Evolutionary conservation across 2,797 vertebrate genomes (phyloP), one percentile per base, ranked within the genome.

Genomic region (Phoxinus dragarum): DNA sequence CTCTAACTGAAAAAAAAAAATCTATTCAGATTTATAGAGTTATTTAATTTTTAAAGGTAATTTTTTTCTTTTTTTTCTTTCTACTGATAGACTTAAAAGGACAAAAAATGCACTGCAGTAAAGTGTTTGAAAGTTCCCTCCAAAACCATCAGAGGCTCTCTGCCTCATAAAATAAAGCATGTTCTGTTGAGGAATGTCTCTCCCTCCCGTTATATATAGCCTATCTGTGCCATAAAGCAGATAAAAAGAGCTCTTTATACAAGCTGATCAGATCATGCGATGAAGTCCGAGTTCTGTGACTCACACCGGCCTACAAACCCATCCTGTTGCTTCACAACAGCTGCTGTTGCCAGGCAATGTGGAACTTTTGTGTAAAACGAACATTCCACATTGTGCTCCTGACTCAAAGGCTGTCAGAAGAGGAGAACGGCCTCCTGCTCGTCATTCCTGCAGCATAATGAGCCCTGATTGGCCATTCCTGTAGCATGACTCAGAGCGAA

Each of bases 321-420:
- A 40, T 86, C 88, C 72, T 80, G 84, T 88, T 87, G 83, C 76
- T 67, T 71, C 78, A 80, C 82, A 85, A 88, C 87, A 86, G 85
- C 86, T 83, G 78, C 72, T 66, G 90, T 91, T 88, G 87, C 90
- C 75, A 78, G 59, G 88, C 80, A 83, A 88, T 42, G 9, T 40
- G 84, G 47, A 74, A 81, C 16, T 74, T 72, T 72, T 77, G 73
- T 87, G 76, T 88, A 84, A 84, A 81, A 83, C 56, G 76, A 86
- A 89, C 40, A 84, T 87, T 84, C 77, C 69, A 88, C 88, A 86
- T 76, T 27, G 71, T 90, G 90, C 83, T 84, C 86, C 86, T 93
- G 92, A 93, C 89, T 93, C 93, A 92, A 44, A 78, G 80, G 89
- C 90, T 90, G 81, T 88, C 86, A 86, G 56, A 34, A 52, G 79